phyloP scores from a whole-genome alignment of 1,140 invertebrate species.

The Listronotus oregonensis region DNA sequence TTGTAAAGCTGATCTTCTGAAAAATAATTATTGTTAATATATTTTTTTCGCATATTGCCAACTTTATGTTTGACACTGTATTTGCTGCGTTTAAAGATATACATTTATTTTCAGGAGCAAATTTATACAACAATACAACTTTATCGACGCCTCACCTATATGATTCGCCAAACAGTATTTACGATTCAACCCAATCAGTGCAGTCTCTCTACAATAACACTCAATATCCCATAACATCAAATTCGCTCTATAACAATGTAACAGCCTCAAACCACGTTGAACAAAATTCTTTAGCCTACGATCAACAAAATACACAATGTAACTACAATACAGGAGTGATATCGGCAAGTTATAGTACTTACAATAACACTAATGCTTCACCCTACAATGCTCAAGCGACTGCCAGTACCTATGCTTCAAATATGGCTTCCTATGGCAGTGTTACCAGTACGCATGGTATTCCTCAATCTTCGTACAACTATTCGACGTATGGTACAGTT shows the following conservation, averaged over 20 bases:
- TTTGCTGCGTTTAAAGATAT: too few relatives aligned
- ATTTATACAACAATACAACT: not conserved
- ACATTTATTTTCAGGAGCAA: not conserved
- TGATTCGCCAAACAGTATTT: constrained; percentile 15
- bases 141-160: constrained; percentile 8
- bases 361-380: not conserved
- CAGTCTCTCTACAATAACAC: constrained; percentile 25
- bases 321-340: not conserved
- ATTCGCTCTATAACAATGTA: constrained; percentile 14
- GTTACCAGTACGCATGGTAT: constrained; percentile 5
- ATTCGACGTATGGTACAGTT: constrained; percentile 3
- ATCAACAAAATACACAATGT: not conserved
- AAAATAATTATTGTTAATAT: too few relatives aligned
- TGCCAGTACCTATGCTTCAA: constrained; percentile 12
- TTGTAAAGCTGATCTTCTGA: too few relatives aligned
- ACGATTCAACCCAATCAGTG: constrained; percentile 13
- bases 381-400: not conserved
- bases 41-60: too few relatives aligned
- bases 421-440: not conserved
- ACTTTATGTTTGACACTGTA: too few relatives aligned
- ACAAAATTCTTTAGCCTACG: not conserved
- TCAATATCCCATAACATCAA: not conserved
- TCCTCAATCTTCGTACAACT: not conserved
- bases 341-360: not conserved
- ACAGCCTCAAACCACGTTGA: not conserved